Conservation (phyloP, 64 coral and sea anemone genomes). For the Acropora tenuis region DNA sequence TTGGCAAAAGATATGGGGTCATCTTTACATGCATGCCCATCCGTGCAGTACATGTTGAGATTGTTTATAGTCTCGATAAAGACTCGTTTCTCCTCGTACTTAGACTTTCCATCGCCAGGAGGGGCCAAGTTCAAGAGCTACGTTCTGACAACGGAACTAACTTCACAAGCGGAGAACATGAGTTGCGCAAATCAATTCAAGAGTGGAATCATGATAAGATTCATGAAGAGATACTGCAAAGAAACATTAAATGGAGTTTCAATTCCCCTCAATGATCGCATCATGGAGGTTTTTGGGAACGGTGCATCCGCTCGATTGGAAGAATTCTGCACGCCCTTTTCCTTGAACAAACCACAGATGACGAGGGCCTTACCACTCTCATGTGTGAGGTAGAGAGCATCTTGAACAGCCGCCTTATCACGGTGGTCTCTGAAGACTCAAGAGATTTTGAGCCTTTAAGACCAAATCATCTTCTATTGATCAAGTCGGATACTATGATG, state of each 20-base stretch:
- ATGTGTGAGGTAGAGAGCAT: background rate
- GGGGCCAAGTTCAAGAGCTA: conserved; percentile 6
- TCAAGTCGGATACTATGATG: too few relatives aligned
- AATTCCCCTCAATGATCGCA: background rate
- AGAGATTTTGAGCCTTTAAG: too few relatives aligned
- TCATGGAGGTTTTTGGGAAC: too few relatives aligned
- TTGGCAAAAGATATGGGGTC: too few relatives aligned
- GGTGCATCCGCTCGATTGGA: background rate
- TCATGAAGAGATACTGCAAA: background rate
- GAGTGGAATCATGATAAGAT: conserved; percentile 44
- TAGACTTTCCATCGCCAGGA: too few relatives aligned
- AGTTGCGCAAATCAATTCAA: conserved; percentile 9
- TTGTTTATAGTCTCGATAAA: too few relatives aligned
- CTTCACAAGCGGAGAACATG: conserved; percentile 16
- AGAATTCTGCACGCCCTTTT: background rate
- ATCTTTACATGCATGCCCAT: too few relatives aligned
- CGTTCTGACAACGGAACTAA: conserved; percentile 14
- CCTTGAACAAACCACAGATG: background rate
- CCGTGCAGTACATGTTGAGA: conserved; percentile 17
- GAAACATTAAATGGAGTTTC: background rate
- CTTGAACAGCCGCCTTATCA: background rate
- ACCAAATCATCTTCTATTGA: too few relatives aligned
- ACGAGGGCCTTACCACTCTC: background rate
- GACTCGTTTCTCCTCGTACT: too few relatives aligned
- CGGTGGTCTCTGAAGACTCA: too few relatives aligned